Base-by-base conservation (phyloP, 2,113 vertebrate genomes). In the Myanophis thanlyinensis region DNA sequence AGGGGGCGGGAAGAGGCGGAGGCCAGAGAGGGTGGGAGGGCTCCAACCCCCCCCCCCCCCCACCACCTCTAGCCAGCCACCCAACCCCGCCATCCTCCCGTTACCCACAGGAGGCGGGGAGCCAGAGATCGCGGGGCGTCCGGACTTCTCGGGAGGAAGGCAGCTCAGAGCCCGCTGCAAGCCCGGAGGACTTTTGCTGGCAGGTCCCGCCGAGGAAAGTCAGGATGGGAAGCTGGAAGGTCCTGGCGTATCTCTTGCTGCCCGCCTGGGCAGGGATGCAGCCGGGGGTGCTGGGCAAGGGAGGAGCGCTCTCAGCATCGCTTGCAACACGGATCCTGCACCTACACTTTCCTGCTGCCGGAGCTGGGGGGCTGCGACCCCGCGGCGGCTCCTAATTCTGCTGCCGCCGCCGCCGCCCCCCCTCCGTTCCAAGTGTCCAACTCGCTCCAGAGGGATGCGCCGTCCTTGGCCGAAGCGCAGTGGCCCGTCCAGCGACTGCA, bases 271-370 rank as follows among this genome's bases (percentile, higher is more conserved):
- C 96, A 88, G 94, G 94, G 90, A 18, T 88, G 40, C 54, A 53
- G 4, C n/a, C 89, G 8, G 85, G 47, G 46, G n/a, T 44, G 27
- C 49, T 44, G 35, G 92, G 87, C 20, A 91, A 85, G 49, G 93
- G 94, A 1, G 7, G 98, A 97, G 90, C 96, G 97, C 80, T 96
- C 93, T 90, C 97, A 97, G 93, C 98, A 98, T 91, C 97, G 62
- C 6, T 95, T 98, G 91, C 98, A 98, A 95, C 97, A 98, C 85
- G 98, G 98, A 44, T 94, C 96, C 89, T 98, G 98, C 96, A 97
- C 96, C 96, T 98, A 98, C 96, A 98, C 98, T 53, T 98, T 98
- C 94, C 96, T 98, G 73, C 97, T 98, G 49, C 98, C 98, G 0
- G 98, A 98, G 95, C 93, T 97, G 92, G 97, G 97, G 62, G 95